Conservation (phyloP, 2,797 vertebrate genomes). For the Epinephelus malabaricus region DNA sequence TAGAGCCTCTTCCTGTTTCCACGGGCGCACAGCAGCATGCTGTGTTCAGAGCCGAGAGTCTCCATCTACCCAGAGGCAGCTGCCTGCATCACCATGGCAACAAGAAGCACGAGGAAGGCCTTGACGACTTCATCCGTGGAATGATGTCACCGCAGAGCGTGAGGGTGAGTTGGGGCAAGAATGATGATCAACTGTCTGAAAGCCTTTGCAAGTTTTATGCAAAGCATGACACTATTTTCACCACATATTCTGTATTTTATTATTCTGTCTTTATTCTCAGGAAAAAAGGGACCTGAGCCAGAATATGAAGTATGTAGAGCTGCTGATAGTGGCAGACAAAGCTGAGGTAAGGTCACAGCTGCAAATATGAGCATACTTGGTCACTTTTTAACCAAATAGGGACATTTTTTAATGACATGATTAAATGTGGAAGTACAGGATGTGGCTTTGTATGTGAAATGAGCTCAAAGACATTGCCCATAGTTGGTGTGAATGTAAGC, state of each 20-base stretch:
- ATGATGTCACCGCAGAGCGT: slow-evolving; percentile 64
- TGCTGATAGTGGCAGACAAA: slow-evolving; percentile 95
- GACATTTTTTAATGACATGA: neutral
- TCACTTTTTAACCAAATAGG: neutral
- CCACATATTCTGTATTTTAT: neutral
- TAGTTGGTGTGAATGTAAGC: neutral
- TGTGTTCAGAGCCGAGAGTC: slow-evolving; percentile 89
- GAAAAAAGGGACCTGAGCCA: slow-evolving; percentile 89
- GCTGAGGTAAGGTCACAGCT: slow-evolving; percentile 89
- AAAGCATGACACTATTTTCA: neutral
- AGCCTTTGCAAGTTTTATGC: neutral
- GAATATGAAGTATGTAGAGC: slow-evolving; percentile 94
- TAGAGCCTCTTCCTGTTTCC: slow-evolving; percentile 88
- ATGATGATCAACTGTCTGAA: neutral
- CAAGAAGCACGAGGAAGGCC: slow-evolving; percentile 47
- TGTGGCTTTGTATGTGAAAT: neutral
- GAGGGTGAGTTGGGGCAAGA: slow-evolving; percentile 75
- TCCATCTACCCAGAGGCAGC: slow-evolving; percentile 84
- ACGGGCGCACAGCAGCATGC: slow-evolving; percentile 83
- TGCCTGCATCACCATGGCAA: slow-evolving; percentile 84
- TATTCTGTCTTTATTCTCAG: slow-evolving; percentile 75
- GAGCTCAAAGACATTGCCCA: neutral
- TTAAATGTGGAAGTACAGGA: neutral
- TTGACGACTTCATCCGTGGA: slow-evolving; percentile 79
- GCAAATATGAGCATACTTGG: neutral